Base-by-base conservation (phyloP, 1,140 invertebrate genomes). In the Drosophila murphyi region DNA sequence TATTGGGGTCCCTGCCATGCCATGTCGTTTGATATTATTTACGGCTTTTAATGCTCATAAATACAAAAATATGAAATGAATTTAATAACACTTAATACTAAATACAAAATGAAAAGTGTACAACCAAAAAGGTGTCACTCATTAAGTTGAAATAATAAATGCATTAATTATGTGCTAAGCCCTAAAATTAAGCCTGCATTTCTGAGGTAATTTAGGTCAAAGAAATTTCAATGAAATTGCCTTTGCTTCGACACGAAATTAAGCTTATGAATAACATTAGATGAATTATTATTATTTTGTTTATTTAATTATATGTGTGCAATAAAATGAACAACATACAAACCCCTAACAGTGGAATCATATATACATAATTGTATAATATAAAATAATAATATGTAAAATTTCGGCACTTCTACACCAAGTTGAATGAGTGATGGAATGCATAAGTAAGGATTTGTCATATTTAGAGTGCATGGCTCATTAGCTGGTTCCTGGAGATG, bases 1-100 rank as follows among this genome's bases (percentile, higher is more conserved):
- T 52, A 2, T 55, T 12, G 45, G 37, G 3, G n/a, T 35, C 28
- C 39, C 12, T 8, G 2, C 32, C 12, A 35, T 6, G 37, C 12
- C 3, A 35, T 12, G 6, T 47, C 48, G n/a, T 68, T 72, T 72
- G 48, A 72, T 68, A 68, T 60, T 68, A 72, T 65, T 65, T 43
- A 65, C 37, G 62, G 52, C 62, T 54, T 47, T 47, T 54, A 59
- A 72, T 28, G 31, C 69, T 32, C 45, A 67, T 45, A 67, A 65
- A 72, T 54, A 52, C 37, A 32, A 65, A 32, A 69, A 72, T 70
- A 51, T 48, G 32, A 31, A 59, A 67, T 56, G 12, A 59, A 57
- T 65, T 51, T 12, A 41, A 64, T 5, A 56, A 52, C 8, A 52
- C 29, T 32, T 8, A 57, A 39, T 3, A 50, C 52, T 20, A 39